Percentiles rank a stretch among this genome's conserved stretches.
phyloP scores from a whole-genome alignment of 1,140 invertebrate species.

The Polypedilum pembai region DNA sequence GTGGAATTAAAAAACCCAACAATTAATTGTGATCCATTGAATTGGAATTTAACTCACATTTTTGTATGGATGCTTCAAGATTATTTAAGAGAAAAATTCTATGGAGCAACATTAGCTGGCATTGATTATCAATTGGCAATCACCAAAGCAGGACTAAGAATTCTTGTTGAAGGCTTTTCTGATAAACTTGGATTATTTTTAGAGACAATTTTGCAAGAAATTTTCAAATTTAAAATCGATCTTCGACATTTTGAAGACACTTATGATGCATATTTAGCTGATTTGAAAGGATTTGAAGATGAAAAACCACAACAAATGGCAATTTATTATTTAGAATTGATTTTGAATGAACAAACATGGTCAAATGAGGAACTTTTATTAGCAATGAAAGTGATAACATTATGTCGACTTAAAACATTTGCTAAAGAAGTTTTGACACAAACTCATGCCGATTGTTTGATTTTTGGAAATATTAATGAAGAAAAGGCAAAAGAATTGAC shows the following conservation, averaged over 20 bases:
- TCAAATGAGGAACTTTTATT: conserved; percentile 77
- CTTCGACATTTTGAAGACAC: conserved; percentile 79
- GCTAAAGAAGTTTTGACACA: conserved; percentile 66
- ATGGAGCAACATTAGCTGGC: conserved; percentile 83
- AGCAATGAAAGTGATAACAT: conserved; percentile 64
- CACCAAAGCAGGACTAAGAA: conserved; percentile 70
- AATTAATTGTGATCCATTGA: conserved; percentile 76
- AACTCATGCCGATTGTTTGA: conserved; percentile 74
- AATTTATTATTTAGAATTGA: conserved; percentile 77
- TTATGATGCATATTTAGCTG: conserved; percentile 66
- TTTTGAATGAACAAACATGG: conserved; percentile 82
- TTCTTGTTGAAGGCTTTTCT: conserved; percentile 62
- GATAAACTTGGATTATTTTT: conserved; percentile 83
- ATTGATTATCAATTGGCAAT: conserved; percentile 68
- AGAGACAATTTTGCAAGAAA: conserved; percentile 77
- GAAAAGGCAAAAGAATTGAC: conserved; percentile 61
- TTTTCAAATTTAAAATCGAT: conserved; percentile 76
- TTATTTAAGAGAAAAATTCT: conserved; percentile 84
- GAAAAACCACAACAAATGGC: conserved; percentile 92
- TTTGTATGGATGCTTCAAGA: conserved; percentile 78
- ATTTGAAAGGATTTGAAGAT: conserved; percentile 72
- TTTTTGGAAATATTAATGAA: conserved; percentile 76
- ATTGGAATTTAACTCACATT: conserved; percentile 74
- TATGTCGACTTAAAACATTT: conserved; percentile 65
- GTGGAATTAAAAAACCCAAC: conserved; percentile 79